These are phyloP conservation scores for Anolis sagrei DNA, from an alignment of 2,113 vertebrate species.

Conservation along the genomic window DNA sequence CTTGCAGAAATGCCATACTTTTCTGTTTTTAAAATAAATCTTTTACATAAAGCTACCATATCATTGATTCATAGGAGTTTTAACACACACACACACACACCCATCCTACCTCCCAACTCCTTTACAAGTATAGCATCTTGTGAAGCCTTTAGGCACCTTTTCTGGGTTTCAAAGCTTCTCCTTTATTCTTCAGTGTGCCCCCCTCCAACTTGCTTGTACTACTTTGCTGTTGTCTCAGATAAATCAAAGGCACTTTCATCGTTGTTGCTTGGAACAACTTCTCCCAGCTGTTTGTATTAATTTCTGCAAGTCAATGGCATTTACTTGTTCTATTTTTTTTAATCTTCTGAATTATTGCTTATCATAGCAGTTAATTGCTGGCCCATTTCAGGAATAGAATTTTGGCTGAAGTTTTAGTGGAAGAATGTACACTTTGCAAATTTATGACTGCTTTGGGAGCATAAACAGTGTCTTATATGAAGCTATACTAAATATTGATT, in stretches of 20 bases:
- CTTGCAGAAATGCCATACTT: slow-evolving; percentile 29
- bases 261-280: not conserved
- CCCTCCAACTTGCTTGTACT: slow-evolving; percentile 5
- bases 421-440: not conserved
- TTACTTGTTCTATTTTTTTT: not conserved
- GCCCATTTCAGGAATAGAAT: not conserved
- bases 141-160: slow-evolving; percentile 8
- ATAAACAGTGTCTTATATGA: not conserved
- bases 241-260: not conserved
- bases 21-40: not conserved
- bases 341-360: not conserved
- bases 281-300: slow-evolving; percentile 26
- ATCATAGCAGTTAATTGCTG: rapidly evolving
- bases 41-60: not conserved
- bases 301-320: slow-evolving; percentile 9
- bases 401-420: not conserved
- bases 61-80: not conserved
- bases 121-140: slow-evolving; percentile 4
- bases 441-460: not conserved
- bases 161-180: not conserved
- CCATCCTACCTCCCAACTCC: not conserved
- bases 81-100: not conserved
- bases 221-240: slow-evolving; percentile 9
- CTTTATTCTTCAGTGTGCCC: slow-evolving; percentile 28
- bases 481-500: not conserved